Evolutionary conservation across 2,797 vertebrate genomes (phyloP).

Genomic region (Poeciliopsis turneri): DNA sequence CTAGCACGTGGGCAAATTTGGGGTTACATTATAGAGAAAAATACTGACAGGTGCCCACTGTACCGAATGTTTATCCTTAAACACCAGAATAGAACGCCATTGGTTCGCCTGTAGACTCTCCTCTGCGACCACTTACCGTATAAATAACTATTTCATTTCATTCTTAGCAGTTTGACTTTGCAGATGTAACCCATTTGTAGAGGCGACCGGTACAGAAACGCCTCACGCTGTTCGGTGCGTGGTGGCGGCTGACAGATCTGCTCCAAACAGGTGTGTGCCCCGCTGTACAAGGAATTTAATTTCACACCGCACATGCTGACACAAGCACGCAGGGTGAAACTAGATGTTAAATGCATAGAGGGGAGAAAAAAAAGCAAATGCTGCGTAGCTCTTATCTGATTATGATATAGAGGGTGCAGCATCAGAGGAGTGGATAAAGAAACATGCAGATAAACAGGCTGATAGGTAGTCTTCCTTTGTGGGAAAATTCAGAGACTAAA

Average conservation of each 20-base stretch:
- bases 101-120: neutral
- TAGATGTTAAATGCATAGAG: neutral
- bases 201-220: slow-evolving; percentile 54
- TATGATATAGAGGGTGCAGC: slow-evolving; percentile 42
- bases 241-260: slow-evolving; percentile 4
- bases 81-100: neutral
- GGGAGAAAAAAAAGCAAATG: slow-evolving; percentile 12
- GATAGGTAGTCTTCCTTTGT: slow-evolving; percentile 17
- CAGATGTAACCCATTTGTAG: slow-evolving; percentile 63
- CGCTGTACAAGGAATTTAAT: slow-evolving; percentile 14
- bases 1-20: neutral
- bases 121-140: slow-evolving; percentile 43
- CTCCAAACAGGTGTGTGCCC: slow-evolving; percentile 38
- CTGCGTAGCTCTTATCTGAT: slow-evolving; percentile 49
- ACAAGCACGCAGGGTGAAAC: slow-evolving; percentile 8
- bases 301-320: slow-evolving; percentile 32
- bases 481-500: neutral
- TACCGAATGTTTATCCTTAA: neutral
- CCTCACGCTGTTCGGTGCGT: slow-evolving; percentile 16
- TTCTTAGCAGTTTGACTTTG: slow-evolving; percentile 56
- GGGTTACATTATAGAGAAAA: neutral
- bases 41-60: neutral
- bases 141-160: slow-evolving; percentile 66
- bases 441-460: slow-evolving; percentile 29
- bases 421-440: slow-evolving; percentile 11